Evolutionary conservation across 2,113 vertebrate species (phyloP).

Genomic region (Leptosomus discolor): DNA sequence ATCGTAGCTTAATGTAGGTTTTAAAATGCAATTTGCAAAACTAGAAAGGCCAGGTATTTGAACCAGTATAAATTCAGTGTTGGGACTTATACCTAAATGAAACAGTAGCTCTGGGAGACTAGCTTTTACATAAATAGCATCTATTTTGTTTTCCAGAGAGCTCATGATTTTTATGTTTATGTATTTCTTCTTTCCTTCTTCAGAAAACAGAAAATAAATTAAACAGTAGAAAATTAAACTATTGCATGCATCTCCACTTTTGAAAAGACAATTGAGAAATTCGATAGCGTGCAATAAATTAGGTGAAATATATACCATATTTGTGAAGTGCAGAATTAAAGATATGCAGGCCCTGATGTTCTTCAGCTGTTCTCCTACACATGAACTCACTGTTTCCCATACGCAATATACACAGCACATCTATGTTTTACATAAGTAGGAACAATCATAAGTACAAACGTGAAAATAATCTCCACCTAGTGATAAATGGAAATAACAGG

Average conservation of each 20-base stretch:
- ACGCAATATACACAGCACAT: neutral
- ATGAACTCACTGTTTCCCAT: neutral
- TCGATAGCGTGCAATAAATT: neutral
- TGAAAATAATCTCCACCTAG: slow-evolving; percentile 51
- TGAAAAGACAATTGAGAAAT: slow-evolving; percentile 27
- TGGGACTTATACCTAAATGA: neutral
- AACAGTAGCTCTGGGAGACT: neutral
- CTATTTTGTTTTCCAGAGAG: neutral
- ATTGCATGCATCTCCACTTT: neutral
- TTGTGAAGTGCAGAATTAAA: slow-evolving; percentile 42
- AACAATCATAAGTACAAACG: slow-evolving; percentile 25
- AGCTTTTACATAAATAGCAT: neutral
- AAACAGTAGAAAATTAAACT: neutral
- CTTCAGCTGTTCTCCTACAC: slow-evolving; percentile 20
- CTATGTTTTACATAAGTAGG: slow-evolving; percentile 16
- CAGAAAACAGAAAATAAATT: neutral
- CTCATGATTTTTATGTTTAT: neutral
- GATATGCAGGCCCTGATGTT: neutral
- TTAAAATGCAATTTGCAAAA: neutral
- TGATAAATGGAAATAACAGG: slow-evolving; percentile 10
- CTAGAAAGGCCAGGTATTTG: neutral
- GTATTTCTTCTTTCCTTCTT: neutral
- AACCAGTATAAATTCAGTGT: neutral
- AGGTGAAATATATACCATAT: neutral
- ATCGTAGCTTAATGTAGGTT: neutral